Conservation (phyloP, 53 echinoderm and acorn worm species). For the Patiria pectinifera region DNA sequence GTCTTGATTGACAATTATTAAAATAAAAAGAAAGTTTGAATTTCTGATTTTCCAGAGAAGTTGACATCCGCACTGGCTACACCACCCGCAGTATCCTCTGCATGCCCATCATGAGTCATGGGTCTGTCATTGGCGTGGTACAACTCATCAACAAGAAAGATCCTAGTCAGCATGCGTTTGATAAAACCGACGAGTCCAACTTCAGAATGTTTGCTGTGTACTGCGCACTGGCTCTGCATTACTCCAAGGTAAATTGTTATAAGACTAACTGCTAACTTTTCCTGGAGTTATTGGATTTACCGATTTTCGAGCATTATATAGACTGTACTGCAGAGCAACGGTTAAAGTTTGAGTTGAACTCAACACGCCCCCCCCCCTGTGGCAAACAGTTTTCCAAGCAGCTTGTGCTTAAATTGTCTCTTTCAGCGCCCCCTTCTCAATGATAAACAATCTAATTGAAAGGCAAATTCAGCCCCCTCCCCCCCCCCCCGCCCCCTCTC, state of each 20-base stretch:
- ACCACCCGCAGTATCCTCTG: constrained; percentile 92
- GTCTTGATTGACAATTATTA: too few relatives aligned
- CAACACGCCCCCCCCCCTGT: too few relatives aligned
- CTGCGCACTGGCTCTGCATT: constrained; percentile 96
- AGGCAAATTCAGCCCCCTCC: too few relatives aligned
- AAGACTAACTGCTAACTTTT: not conserved
- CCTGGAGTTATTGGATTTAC: too few relatives aligned
- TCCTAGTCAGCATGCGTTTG: constrained; percentile 66
- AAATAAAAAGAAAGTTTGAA: not conserved
- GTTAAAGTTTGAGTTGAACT: too few relatives aligned
- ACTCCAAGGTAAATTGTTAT: constrained; percentile 76
- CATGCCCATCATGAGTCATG: constrained; percentile 92
- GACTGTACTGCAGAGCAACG: too few relatives aligned
- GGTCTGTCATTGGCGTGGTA: constrained; percentile 88
- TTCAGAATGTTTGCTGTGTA: constrained; percentile 96
- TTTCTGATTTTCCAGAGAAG: constrained; percentile 69
- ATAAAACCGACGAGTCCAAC: constrained; percentile 87
- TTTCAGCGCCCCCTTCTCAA: too few relatives aligned
- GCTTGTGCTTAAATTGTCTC: too few relatives aligned
- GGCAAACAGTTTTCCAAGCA: too few relatives aligned
- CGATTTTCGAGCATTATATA: too few relatives aligned
- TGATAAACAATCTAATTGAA: too few relatives aligned
- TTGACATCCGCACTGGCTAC: constrained; percentile 87
- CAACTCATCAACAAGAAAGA: constrained; percentile 95
- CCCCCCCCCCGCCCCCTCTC: too few relatives aligned